phyloP scores from a whole-genome alignment of 2,797 vertebrate genomes.

The Microchirus variegatus region DNA sequence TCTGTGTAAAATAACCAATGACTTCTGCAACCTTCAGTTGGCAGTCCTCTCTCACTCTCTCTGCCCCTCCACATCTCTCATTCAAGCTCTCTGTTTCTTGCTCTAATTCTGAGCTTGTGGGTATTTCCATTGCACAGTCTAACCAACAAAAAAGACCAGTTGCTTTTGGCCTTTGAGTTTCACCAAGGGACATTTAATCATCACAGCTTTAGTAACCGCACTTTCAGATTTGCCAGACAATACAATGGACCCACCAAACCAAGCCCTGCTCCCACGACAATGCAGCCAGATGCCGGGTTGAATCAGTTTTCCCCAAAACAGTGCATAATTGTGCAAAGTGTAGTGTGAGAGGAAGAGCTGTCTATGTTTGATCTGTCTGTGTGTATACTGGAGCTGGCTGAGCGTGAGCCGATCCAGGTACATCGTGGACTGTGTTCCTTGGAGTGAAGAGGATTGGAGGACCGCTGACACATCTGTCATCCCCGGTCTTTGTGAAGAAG shows the following conservation, averaged over 20 bases:
- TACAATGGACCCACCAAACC: conserved; percentile 68
- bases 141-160: conserved; percentile 76
- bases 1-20: conserved; percentile 53
- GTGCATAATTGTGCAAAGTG: conserved; percentile 41
- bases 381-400: conserved; percentile 44
- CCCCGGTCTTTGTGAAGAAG: conserved; percentile 36
- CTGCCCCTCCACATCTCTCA: conserved; percentile 35
- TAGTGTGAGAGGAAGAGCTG: conserved; percentile 53
- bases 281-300: conserved; percentile 35
- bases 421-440: conserved; percentile 55
- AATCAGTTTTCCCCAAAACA: conserved; percentile 42
- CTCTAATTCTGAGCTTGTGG: conserved; percentile 65
- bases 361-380: conserved; percentile 45
- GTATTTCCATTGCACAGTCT: conserved; percentile 77
- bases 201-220: conserved; percentile 71
- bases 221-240: conserved; percentile 73
- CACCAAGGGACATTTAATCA: conserved; percentile 72
- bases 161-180: conserved; percentile 74
- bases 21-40: conserved; percentile 55
- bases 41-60: conserved; percentile 29
- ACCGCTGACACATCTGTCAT: conserved; percentile 64
- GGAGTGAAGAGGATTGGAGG: conserved; percentile 42
- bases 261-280: conserved; percentile 45
- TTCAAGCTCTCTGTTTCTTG: conserved; percentile 44
- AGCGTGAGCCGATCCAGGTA: conserved; percentile 32